Base-by-base conservation (phyloP, 37 sponge, comb jelly and placozoan species). In the Diacarnus erythraeanus region DNA sequence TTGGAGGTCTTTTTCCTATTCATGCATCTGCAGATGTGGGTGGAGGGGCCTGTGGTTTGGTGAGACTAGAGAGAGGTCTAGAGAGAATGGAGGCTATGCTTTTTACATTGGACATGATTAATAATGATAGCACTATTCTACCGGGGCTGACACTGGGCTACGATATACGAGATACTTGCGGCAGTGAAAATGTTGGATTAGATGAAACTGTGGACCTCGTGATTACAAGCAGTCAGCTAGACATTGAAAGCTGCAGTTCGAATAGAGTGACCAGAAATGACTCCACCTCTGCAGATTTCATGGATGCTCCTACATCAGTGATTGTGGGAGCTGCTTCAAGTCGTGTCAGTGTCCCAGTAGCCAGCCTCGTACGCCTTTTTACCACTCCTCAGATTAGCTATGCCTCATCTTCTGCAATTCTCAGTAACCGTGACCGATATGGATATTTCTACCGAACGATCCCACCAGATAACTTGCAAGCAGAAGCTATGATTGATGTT, bases 151-250 rank as follows among this genome's bases (percentile, higher is more conserved):
- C 66, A 33, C 33, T 97, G 27, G 95, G 95, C 29, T 97, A 81
- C 44, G 95, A 97, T n/a, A 84, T 97, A 57, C 75, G 95, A 22
- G 97, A 97, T 79, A 92, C 97, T 2, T 97, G 97, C 81, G 60
- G 64, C 64, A 85, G 80, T 73, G 88, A 82, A 35, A 87, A 71
- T 5, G 66, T 86, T 59, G 95, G 92, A 17, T 42, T 91, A 30
- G 90, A 88, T 22, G 88, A 97, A 77, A 47, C 95, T n/a, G 65
- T 97, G 18, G 84, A 86, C 35, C 61, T 97, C 29, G 39, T 97
- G 0, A 38, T 91, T 54, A 83, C 76, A 37, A 78, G 79, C 25
- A 78, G 77, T 20, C 76, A 79, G 38, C 75, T 86, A 54, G 79
- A 66, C 27, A 59, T 80, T 3, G 64, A 74, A 37, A 85, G 77